Conservation (phyloP, 2,113 vertebrate species). For the Erinaceus europaeus region DNA sequence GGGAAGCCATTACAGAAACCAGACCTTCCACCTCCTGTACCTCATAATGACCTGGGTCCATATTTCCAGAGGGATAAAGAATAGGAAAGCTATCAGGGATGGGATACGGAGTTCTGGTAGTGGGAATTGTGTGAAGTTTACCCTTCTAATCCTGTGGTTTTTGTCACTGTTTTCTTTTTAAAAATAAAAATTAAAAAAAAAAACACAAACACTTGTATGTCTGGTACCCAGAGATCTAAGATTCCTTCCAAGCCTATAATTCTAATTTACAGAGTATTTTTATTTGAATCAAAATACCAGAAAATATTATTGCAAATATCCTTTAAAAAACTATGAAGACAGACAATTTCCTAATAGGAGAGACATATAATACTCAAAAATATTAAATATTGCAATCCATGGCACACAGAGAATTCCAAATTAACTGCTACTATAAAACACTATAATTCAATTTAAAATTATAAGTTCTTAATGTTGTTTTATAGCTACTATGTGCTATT, state of each 20-base stretch:
- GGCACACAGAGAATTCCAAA: conserved; percentile 54
- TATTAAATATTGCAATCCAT: conserved; percentile 55
- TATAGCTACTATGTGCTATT: conserved; percentile 65
- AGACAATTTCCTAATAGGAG: conserved; percentile 45
- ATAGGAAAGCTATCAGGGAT: too few relatives aligned
- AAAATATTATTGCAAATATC: conserved; percentile 58
- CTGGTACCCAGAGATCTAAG: not conserved
- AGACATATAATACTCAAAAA: conserved; percentile 52
- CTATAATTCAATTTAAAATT: conserved; percentile 62
- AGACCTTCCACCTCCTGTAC: too few relatives aligned
- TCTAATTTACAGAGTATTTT: conserved; percentile 61
- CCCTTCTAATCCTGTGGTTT: too few relatives aligned
- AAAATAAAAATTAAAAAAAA: conserved; percentile 1
- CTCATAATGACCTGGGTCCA: too few relatives aligned
- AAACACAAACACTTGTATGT: not conserved
- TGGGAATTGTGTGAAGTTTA: too few relatives aligned
- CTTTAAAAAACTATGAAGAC: conserved; percentile 31
- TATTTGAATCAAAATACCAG: conserved; percentile 60
- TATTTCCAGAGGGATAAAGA: too few relatives aligned
- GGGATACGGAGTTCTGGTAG: too few relatives aligned
- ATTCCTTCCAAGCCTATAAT: conserved; percentile 9
- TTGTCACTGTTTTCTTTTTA: not conserved
- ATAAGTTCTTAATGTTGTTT: conserved; percentile 61
- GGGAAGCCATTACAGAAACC: too few relatives aligned
- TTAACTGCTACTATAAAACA: conserved; percentile 67